These are phyloP conservation scores for Smittia aterrima DNA, from an alignment of 2,888 invertebrate genomes.

Conservation along the genomic window DNA sequence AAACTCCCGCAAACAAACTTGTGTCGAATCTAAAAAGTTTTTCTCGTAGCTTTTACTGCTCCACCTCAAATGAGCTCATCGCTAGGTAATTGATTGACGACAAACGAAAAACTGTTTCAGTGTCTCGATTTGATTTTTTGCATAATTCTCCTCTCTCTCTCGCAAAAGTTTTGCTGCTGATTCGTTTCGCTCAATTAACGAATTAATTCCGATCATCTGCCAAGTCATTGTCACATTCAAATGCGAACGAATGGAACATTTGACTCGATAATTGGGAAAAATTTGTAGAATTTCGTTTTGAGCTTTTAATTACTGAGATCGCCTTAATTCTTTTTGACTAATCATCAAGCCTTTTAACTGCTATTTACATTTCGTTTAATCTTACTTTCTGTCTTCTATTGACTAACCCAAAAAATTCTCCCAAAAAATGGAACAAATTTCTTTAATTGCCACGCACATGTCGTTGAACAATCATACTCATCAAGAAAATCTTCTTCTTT, in stretches of 20 bases:
- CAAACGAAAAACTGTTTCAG: constrained; percentile 4
- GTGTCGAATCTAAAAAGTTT: background rate
- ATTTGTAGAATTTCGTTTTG: background rate
- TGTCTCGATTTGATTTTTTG: constrained; percentile 21
- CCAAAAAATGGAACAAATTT: background rate
- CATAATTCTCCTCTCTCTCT: constrained; percentile 2
- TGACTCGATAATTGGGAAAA: background rate
- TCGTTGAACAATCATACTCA: too few species aligned
- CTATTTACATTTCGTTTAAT: background rate
- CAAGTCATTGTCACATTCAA: constrained; percentile 2
- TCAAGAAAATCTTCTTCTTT: too few species aligned
- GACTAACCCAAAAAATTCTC: background rate
- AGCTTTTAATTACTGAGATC: background rate
- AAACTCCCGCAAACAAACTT: background rate
- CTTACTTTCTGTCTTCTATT: background rate
- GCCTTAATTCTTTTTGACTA: background rate
- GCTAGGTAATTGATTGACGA: constrained; percentile 29
- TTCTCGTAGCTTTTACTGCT: constrained; percentile 35
- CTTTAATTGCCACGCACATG: too few species aligned
- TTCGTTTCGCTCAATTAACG: background rate
- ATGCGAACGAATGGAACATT: background rate
- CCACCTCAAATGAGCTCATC: constrained; percentile 24
- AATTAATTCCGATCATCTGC: constrained; percentile 14
- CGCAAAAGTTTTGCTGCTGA: background rate
- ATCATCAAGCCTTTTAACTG: background rate